Conservation (phyloP, 2,113 vertebrate species). For the Sylvilagus bachmani region DNA sequence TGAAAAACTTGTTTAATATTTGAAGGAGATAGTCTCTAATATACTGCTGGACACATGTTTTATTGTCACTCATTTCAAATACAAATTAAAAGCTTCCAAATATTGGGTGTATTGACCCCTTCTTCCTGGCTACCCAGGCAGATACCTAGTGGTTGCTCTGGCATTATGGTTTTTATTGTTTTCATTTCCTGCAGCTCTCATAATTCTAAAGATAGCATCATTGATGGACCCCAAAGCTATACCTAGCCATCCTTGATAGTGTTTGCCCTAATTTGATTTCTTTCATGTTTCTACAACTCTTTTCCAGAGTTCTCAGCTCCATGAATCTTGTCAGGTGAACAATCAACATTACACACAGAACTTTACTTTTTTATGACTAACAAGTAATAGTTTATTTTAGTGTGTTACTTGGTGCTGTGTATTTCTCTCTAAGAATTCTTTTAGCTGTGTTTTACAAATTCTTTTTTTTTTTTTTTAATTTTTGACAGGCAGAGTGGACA, state of each 20-base stretch:
- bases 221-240: neutral
- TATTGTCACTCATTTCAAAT: neutral
- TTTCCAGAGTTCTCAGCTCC: neutral
- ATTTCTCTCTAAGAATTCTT: neutral
- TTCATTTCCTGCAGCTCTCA: neutral
- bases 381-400: neutral
- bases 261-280: neutral
- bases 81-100: neutral
- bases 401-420: neutral
- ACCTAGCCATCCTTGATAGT: neutral
- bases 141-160: neutral
- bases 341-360: neutral
- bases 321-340: neutral
- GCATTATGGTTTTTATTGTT: neutral
- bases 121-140: neutral
- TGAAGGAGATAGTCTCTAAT: neutral
- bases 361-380: neutral
- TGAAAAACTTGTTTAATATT: neutral
- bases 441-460: neutral
- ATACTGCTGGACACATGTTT: neutral
- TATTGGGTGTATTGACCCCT: neutral
- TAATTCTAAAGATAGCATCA: neutral
- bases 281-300: neutral
- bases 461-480: no score
- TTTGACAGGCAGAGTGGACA: no score